These are phyloP conservation scores for Lottia gigantea DNA, from an alignment of 2,888 invertebrate species.

Conservation along the genomic window DNA sequence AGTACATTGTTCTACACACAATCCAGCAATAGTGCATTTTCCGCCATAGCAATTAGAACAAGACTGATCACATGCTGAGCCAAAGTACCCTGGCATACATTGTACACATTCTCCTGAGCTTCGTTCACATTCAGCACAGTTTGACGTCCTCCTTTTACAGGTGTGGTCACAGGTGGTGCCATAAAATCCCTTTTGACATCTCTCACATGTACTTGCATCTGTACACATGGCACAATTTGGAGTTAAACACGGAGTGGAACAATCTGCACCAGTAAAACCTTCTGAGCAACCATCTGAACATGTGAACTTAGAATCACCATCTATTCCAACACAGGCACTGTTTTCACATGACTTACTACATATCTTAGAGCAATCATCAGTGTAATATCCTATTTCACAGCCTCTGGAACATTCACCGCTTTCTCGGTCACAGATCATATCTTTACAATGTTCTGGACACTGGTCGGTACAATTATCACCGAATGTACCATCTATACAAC, in stretches of 20 bases:
- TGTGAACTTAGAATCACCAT: too few species aligned
- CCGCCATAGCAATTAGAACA: neutral
- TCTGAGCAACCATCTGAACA: neutral
- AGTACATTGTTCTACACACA: neutral
- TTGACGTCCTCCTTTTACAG: neutral
- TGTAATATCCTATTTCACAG: neutral
- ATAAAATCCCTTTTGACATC: neutral
- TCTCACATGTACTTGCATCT: neutral
- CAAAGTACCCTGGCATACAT: neutral
- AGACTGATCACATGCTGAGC: neutral
- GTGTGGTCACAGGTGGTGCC: neutral
- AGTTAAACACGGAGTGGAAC: neutral
- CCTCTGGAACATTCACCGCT: neutral
- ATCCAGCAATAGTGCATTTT: neutral
- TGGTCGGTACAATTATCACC: neutral
- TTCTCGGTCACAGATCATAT: neutral
- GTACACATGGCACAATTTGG: neutral
- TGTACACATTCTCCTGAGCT: neutral
- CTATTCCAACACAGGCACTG: neutral
- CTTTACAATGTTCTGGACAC: neutral
- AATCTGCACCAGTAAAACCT: neutral
- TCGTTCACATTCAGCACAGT: neutral
- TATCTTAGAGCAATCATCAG: neutral
- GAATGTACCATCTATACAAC: neutral
- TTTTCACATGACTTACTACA: neutral